Evolutionary conservation across 2,113 vertebrate species (phyloP).

Genomic region (Colinus virginianus): DNA sequence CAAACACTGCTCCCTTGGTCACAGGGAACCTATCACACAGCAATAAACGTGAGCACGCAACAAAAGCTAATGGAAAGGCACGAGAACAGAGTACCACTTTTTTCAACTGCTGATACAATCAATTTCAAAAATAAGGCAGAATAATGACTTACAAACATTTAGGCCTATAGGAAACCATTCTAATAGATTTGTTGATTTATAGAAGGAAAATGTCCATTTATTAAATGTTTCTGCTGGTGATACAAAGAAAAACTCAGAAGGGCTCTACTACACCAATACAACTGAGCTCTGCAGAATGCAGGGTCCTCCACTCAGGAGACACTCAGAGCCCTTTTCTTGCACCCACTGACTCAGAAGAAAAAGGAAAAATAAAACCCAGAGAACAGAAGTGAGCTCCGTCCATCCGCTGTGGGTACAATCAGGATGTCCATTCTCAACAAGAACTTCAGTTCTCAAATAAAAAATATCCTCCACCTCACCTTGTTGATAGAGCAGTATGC

Average conservation of each 20-base stretch:
- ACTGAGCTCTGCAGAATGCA: neutral
- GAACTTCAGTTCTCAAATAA: neutral
- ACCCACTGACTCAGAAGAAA: neutral
- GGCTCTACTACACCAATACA: neutral
- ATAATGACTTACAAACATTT: neutral
- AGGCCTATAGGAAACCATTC: neutral
- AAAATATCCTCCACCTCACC: neutral
- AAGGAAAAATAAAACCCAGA: neutral
- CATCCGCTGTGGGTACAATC: neutral
- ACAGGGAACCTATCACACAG: neutral
- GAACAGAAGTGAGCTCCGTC: neutral
- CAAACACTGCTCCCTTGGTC: neutral
- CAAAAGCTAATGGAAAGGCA: neutral
- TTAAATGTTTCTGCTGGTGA: neutral
- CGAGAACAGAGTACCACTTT: accelerated
- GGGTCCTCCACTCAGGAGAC: neutral
- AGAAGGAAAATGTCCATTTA: neutral
- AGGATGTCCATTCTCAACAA: neutral
- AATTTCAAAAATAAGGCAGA: neutral
- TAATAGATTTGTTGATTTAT: neutral
- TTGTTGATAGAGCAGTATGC: neutral
- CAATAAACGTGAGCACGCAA: neutral
- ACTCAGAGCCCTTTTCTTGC: neutral
- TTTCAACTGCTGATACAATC: neutral
- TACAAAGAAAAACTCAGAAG: neutral